A percentile compares a stretch with the other conserved stretches of the same genome.
These are phyloP conservation scores for Myotis findleyi DNA, from an alignment of 2,797 vertebrate species.

Conservation along the genomic window DNA sequence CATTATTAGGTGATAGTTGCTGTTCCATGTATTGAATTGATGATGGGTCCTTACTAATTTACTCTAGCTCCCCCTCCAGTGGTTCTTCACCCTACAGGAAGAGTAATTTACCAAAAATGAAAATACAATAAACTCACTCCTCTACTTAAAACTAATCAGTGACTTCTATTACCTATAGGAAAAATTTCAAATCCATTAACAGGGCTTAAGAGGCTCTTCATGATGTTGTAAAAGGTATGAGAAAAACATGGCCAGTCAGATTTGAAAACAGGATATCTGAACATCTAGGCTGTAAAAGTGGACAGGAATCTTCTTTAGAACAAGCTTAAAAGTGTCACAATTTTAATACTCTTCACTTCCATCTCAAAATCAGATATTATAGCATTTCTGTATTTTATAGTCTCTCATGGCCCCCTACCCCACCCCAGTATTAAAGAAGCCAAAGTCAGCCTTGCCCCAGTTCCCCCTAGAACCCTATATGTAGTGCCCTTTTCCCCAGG, in stretches of 20 bases:
- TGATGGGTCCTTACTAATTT: neutral
- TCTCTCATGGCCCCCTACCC: neutral
- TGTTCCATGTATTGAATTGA: neutral
- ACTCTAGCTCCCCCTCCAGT: neutral
- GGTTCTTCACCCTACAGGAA: neutral
- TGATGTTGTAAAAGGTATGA: neutral
- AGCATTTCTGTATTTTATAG: neutral
- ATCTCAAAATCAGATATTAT: constrained; percentile 32
- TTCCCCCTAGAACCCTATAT: neutral
- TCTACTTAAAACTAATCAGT: constrained; percentile 10
- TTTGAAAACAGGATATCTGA: neutral
- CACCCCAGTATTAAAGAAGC: neutral
- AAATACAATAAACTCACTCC: neutral
- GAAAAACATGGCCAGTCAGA: neutral
- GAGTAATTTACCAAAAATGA: neutral
- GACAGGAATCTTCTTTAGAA: neutral
- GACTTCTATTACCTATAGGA: neutral
- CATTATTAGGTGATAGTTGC: neutral
- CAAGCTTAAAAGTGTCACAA: neutral
- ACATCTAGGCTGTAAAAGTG: neutral
- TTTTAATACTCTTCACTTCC: neutral
- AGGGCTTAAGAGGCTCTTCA: neutral
- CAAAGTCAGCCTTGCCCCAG: neutral
- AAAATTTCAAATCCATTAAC: constrained; percentile 4
- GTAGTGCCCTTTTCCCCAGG: neutral